Evolutionary conservation across 2,797 vertebrate genomes (phyloP).

Genomic region (Anabas testudineus): DNA sequence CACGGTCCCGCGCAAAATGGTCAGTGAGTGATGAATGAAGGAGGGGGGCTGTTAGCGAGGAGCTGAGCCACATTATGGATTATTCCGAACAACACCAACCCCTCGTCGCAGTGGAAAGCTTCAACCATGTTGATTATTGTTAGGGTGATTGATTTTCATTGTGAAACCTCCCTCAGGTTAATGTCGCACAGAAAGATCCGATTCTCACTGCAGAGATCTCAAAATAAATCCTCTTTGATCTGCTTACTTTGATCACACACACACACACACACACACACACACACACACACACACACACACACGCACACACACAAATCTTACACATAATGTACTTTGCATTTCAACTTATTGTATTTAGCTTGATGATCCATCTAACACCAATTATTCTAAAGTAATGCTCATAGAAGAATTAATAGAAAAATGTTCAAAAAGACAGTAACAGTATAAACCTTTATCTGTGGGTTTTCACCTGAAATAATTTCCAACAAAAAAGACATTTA

Average conservation of each 20-base stretch:
- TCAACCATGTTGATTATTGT: conserved; percentile 42
- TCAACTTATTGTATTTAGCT: too few relatives aligned
- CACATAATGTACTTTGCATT: too few relatives aligned
- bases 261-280: not conserved
- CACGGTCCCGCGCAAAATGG: conserved; percentile 53
- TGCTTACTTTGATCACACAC: conserved; percentile 2
- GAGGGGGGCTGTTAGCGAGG: conserved; percentile 58
- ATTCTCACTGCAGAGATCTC: conserved; percentile 19
- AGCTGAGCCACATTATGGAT: conserved; percentile 66
- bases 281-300: not conserved
- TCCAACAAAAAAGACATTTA: too few relatives aligned
- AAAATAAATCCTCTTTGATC: conserved; percentile 26
- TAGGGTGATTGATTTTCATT: conserved; percentile 47
- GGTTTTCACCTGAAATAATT: too few relatives aligned
- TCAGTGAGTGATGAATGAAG: conserved; percentile 70
- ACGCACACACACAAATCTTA: too few relatives aligned
- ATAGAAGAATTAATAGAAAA: too few relatives aligned
- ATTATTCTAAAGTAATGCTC: too few relatives aligned
- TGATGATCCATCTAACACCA: too few relatives aligned
- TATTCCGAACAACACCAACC: conserved; percentile 49
- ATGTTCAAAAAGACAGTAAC: too few relatives aligned
- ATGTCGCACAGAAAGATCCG: not conserved
- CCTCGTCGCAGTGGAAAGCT: conserved; percentile 22
- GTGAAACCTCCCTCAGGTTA: conserved; percentile 31
- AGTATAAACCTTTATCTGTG: too few relatives aligned